A percentile compares a stretch with the other conserved stretches of the same genome.
Evolutionary conservation across 92 coral and sea anemone genomes (phyloP).

Genomic region (Umimayanthus kanabou): DNA sequence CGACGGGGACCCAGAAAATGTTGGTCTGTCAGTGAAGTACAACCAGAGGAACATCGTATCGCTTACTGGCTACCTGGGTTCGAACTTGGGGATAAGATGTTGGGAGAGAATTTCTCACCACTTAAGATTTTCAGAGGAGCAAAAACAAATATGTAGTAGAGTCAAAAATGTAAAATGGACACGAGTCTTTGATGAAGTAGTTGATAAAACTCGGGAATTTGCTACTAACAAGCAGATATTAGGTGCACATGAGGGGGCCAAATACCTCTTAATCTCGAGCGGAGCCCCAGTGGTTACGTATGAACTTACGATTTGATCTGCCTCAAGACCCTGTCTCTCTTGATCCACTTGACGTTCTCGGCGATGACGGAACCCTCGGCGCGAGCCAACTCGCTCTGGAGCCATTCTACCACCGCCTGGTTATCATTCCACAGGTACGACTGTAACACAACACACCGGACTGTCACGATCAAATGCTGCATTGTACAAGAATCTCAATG

Average conservation of each 20-base stretch:
- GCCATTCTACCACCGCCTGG: constrained; percentile 90
- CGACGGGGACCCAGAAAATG: no score
- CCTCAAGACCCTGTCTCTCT: constrained; percentile 88
- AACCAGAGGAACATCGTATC: no score
- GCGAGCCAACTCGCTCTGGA: constrained; percentile 80
- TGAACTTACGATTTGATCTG: constrained; percentile 92
- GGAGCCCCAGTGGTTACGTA: neutral
- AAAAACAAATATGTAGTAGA: no score
- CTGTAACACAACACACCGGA: constrained; percentile 42
- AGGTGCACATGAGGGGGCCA: neutral
- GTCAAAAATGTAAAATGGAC: no score
- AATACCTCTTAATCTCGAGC: neutral
- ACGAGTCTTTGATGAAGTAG: neutral
- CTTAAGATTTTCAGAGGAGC: no score
- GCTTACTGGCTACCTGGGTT: no score
- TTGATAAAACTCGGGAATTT: neutral
- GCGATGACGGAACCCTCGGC: constrained; percentile 89
- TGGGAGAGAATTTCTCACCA: no score
- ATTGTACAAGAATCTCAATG: neutral
- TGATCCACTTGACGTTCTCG: constrained; percentile 95
- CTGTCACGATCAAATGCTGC: neutral
- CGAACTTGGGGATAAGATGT: no score
- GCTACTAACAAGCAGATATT: neutral
- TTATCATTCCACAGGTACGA: constrained; percentile 96
- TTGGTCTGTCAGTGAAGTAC: no score